These are phyloP conservation scores for Mirza zaza DNA, from an alignment of 2,113 vertebrate species.

Conservation along the genomic window DNA sequence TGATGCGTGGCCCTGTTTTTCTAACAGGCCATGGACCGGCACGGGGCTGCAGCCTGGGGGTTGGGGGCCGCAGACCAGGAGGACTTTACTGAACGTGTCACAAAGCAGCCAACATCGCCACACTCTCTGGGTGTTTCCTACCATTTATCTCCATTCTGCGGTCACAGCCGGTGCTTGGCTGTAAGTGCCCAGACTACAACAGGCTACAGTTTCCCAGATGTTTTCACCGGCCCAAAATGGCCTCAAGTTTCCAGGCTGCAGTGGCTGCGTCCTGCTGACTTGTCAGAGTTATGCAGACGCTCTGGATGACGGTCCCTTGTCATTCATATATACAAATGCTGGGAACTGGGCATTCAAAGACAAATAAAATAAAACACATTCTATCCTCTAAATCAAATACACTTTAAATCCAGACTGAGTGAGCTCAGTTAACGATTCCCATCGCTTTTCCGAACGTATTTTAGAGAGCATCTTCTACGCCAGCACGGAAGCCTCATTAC, in stretches of 20 bases:
- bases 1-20: too few species aligned
- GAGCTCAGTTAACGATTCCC: background rate
- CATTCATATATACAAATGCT: background rate
- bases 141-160: background rate
- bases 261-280: too few species aligned
- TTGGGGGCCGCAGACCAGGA: too few species aligned
- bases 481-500: background rate
- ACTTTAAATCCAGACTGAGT: background rate
- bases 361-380: background rate
- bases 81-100: background rate
- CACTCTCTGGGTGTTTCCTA: fast-evolving
- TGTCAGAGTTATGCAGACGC: background rate
- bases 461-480: background rate
- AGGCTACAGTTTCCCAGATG: background rate
- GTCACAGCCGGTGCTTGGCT: too few species aligned
- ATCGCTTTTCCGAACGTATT: background rate
- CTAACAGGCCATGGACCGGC: too few species aligned
- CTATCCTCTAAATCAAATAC: background rate
- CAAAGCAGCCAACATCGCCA: fast-evolving
- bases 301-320: background rate
- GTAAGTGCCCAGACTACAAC: background rate
- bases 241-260: background rate
- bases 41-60: too few species aligned
- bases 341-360: background rate
- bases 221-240: background rate